These are phyloP conservation scores for Agrilus cyanescens DNA, from an alignment of 2,888 invertebrate species.

Conservation along the genomic window DNA sequence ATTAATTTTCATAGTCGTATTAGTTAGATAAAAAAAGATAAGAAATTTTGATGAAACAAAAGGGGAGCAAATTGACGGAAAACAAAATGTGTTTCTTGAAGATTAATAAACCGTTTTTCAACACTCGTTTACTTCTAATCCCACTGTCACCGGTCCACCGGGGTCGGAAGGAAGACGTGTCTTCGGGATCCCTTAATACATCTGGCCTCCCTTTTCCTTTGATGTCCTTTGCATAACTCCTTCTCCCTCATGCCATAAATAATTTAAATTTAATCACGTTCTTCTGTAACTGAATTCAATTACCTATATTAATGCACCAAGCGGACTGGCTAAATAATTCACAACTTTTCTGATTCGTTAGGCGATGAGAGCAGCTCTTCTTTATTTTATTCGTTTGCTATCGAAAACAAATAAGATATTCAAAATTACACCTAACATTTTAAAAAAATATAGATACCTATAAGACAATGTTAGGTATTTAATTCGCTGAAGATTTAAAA, in stretches of 20 bases:
- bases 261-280: conserved; percentile 37
- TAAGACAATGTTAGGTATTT: too few relatives aligned
- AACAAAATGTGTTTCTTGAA: too few relatives aligned
- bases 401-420: too few relatives aligned
- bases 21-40: too few relatives aligned
- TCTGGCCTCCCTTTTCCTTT: conserved; percentile 16
- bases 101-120: background rate
- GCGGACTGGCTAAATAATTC: conserved; percentile 27
- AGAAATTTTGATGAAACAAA: too few relatives aligned
- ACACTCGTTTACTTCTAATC: conserved; percentile 12
- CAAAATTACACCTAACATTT: too few relatives aligned
- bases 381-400: background rate
- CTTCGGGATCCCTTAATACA: conserved; percentile 21
- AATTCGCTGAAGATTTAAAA: too few relatives aligned
- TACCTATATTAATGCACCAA: conserved; percentile 30
- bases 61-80: too few relatives aligned
- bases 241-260: conserved; percentile 27
- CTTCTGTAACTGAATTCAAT: conserved; percentile 32
- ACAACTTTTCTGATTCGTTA: conserved; percentile 16
- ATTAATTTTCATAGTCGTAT: too few relatives aligned
- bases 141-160: conserved; percentile 14
- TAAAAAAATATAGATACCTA: too few relatives aligned
- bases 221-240: conserved; percentile 18
- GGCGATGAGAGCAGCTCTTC: background rate
- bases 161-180: conserved; percentile 15